Evolutionary conservation across 2,797 vertebrate genomes (phyloP), one percentile per base, ranked within the genome.

Genomic region (Melanogrammus aeglefinus): DNA sequence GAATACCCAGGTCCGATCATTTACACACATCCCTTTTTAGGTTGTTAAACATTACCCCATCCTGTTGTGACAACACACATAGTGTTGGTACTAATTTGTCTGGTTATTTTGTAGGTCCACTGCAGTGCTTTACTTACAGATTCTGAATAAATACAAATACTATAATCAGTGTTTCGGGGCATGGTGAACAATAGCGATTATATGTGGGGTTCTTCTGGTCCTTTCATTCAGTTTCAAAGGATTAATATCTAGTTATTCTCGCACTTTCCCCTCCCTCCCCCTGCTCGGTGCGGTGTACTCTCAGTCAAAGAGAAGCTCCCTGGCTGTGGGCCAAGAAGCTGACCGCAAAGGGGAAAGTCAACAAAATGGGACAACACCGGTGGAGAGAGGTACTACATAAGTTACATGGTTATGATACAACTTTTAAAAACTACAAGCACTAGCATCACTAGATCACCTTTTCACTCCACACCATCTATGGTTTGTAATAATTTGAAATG

Each of bases 311-410:
- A 93, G 85, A 77, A 91, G 82, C 84, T 83, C 81, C 83, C 76
- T 93, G 92, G 86, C 86, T 82, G 85, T 90, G 85, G 92, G 92
- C 88, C 91, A 82, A 79, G 82, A 84, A 86, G 93, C 88, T 82
- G 91, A 93, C 86, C 86, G 82, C 77, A 85, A 73, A 79, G 85
- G 75, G 31, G 84, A 14, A 72, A 80, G 78, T 78, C 83, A 85
- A 79, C 80, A 88, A 47, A 90, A 84, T 12, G 74, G 82, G 69
- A 77, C 81, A 1, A 4, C 75, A 35, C 70, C 80, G 75, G 87
- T 92, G 81, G 88, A 87, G 33, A 85, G 82, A 90, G 94, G 92
- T 93, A 90, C 75, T 77, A 41, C 63, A 77, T 13, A 35, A 14
- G 21, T 39, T 24, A 41, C 73, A 31, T 24, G 4, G 13, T 74